Base-by-base conservation (phyloP, 2,113 vertebrate genomes). In the Cebus imitator region DNA sequence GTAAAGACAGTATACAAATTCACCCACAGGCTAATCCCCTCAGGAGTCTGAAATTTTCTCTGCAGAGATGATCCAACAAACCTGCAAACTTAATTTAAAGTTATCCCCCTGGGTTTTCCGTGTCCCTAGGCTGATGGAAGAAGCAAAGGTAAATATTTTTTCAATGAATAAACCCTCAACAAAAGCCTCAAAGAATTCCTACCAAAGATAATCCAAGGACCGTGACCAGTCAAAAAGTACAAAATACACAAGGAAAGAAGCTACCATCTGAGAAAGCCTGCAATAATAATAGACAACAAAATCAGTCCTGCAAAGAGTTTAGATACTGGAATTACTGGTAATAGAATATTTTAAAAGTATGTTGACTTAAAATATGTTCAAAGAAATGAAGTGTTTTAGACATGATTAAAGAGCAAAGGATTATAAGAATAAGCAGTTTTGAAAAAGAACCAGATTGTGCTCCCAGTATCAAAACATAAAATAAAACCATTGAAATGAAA, bases 311-410 rank as follows among this genome's bases (percentile, higher is more conserved):
- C 35, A 57, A 87, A 91, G 18, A 86, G 6, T 82, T 85, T 50
- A 61, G 55, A 78, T 37, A 35, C 8, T 90, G 8, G n/a, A 43
- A 73, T 75, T 80, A 68, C 55, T 58, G 72, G 55, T 64, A 32
- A 64, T 4, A 43, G 13, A 78, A 66, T 82, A 82, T 66, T 45
- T 30, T 50, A 82, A 68, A 87, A n/a, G 32, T 14, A 55, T 45
- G 32, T 76, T 94, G 11, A 37, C 64, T 55, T 87, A 79, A 79
- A 52, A 96, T 58, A 61, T 45, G 55, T 45, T 64, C 75, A 72
- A 70, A 35, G 84, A 93, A 90, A 87, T 72, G 89, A 92, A 79
- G 32, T 58, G 3, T 81, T 76, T 91, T 45, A 92, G 84, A 61
- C 57, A 73, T 55, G 30, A 84, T 68, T 58, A 80, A 84, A 90